Base-by-base conservation (phyloP, 2,113 vertebrate genomes). In the Menidia beryllina region DNA sequence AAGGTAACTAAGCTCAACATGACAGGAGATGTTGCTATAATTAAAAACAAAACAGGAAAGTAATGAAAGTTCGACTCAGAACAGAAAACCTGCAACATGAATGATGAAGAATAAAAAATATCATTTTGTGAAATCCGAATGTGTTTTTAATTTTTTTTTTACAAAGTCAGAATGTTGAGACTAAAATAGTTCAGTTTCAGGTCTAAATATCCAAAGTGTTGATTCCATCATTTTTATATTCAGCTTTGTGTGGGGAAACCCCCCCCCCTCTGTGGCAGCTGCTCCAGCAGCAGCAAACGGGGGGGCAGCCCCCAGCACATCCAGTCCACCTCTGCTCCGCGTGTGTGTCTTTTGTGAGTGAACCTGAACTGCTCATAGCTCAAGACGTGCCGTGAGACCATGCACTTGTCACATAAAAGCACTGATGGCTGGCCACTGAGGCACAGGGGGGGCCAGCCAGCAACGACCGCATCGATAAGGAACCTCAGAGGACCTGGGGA, bases 301-400 rank as follows among this genome's bases (percentile, higher is more conserved):
- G 50, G 21, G 30, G 79, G 43, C 1, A 0, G 10, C 38, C 3
- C 73, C 70, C 68, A 64, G 55, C 63, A 47, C 75, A 70, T 79
- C 77, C 75, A 71, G 71, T 74, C 77, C 67, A 77, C 71, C 73
- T 49, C 50, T 9, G 38, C 66, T 66, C 48, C 7, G 34, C n/a
- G 54, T 23, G 54, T 23, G 50, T 47, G 62, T 49, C 7, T 14
- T 34, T 0, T 5, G 41, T 7, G 67, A 55, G 67, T 7, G 47
- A 26, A 61, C 24, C 36, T 12, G 66, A 39, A 66, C n/a, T 43
- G 41, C 19, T 15, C 41, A 19, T 56, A 36, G 53, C 34, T 39
- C 19, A 25, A 13, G 41, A 60, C 60, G 63, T 66, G 68, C 14
- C 30, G 55, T 49, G 14, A 26, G 54, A 25, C 36, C 15, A 15